Evolutionary conservation across 2,797 vertebrate species (phyloP), one percentile per base, ranked within the genome.

Genomic region (Catharus ustulatus): DNA sequence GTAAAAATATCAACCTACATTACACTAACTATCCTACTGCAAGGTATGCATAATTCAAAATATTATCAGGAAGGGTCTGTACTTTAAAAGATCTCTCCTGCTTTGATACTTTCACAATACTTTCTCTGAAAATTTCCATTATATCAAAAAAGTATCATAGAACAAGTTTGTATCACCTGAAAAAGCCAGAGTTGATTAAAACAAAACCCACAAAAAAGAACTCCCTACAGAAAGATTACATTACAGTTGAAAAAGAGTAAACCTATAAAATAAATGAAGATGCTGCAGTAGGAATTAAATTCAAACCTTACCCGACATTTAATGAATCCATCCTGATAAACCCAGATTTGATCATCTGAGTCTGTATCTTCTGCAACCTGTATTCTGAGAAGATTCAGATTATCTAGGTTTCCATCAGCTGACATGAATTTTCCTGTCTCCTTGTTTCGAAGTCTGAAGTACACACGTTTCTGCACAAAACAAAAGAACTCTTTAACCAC

Each of bases 341-440:
- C 90, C 99, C 99, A 99, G 59, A 99, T 96, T 97, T 99, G 99
- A 89, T 99, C 99, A 15, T 98, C 95, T 12, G 98, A 98, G 45
- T 98, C 98, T 0, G 97, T 97, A 52, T 99, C 98, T 94, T 99
- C 99, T 96, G 98, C 91, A 24, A 97, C 98, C 94, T 99, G 99
- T 89, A 99, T 96, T 90, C 99, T 98, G 90, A 99, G 98, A 95
- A 99, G 98, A 91, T 98, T 99, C 85, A 99, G 95, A 90, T 99
- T 99, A 29, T 99, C 99, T 59, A 99, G 52, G 36, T 98, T 97
- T 62, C 99, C 99, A 7, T 98, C 98, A 92, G 99, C 97, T 48
- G 99, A 98, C 98, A 99, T 98, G 93, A 99, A 88, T 49, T 98
- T 96, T 54, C 98, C 98, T 0, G 98, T 99, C 84, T 97, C 98